Conservation (phyloP, 2,888 invertebrate genomes). For the Polymixis flavicincta region DNA sequence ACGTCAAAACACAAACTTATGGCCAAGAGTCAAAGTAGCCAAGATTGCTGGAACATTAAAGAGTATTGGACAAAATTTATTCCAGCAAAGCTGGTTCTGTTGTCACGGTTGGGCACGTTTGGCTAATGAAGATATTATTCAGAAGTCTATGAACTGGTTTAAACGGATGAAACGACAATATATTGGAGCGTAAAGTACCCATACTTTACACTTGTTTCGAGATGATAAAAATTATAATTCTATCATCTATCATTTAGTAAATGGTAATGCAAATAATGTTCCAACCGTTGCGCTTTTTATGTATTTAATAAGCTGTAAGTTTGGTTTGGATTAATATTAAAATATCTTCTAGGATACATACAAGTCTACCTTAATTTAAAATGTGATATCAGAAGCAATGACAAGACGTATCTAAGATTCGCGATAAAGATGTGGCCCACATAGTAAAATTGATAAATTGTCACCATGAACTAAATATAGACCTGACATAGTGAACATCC, state of each 20-base stretch:
- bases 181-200: conserved; percentile 11
- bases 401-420: conserved; percentile 61
- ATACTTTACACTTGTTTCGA: not conserved
- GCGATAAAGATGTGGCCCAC: conserved; percentile 74
- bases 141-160: conserved; percentile 40
- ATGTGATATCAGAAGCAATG: conserved; percentile 51
- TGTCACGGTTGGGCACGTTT: conserved; percentile 42
- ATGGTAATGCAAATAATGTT: conserved; percentile 13
- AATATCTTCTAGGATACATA: conserved; percentile 1
- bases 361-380: conserved; percentile 40
- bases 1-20: conserved; percentile 41
- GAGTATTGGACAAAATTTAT: conserved; percentile 46
- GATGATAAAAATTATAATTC: conserved; percentile 1
- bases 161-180: conserved; percentile 17
- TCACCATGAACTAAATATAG: conserved; percentile 64
- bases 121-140: conserved; percentile 43
- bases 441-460: conserved; percentile 64
- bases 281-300: not conserved
- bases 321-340: not conserved
- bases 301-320: not conserved
- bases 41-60: conserved; percentile 40
- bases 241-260: no score
- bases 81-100: conserved; percentile 26
- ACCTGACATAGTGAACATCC: conserved; percentile 39
- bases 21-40: conserved; percentile 35